phyloP scores from a whole-genome alignment of 2,888 invertebrate species.

The Drosophila limbata region DNA sequence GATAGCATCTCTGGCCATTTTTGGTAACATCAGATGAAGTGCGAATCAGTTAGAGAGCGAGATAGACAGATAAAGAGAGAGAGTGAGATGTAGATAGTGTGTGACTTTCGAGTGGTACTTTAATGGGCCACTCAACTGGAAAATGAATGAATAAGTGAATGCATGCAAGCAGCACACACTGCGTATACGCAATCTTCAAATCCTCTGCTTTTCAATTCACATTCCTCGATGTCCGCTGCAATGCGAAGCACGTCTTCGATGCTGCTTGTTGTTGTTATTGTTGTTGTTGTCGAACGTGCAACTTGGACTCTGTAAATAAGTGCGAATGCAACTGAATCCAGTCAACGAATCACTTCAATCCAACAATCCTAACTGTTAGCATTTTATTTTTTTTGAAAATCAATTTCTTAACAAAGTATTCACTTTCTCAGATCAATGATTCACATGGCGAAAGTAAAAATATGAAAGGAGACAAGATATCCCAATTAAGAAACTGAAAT shows the following conservation, averaged over 20 bases:
- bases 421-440: neutral
- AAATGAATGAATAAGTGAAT: constrained; percentile 42
- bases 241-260: constrained; percentile 49
- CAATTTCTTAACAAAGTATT: constrained; percentile 1
- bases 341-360: constrained; percentile 11
- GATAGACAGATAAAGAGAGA: neutral
- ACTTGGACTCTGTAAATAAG: constrained; percentile 30
- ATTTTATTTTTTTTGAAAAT: too few relatives aligned
- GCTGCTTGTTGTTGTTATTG: neutral
- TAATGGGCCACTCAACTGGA: constrained; percentile 48
- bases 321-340: constrained; percentile 29
- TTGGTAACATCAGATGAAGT: constrained; percentile 59
- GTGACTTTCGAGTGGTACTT: constrained; percentile 43
- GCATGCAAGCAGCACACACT: constrained; percentile 26
- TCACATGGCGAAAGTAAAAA: neutral
- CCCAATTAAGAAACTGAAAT: too few relatives aligned
- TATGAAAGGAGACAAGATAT: neutral
- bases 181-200: constrained; percentile 40
- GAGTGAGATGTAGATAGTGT: neutral
- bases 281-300: constrained; percentile 11
- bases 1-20: constrained; percentile 61
- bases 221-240: constrained; percentile 24
- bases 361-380: too few relatives aligned
- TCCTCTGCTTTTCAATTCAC: constrained; percentile 19
- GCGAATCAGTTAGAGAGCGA: constrained; percentile 37